Evolutionary conservation across 2,113 vertebrate species (phyloP), one percentile per base, ranked within the genome.

Genomic region (Oenanthe melanoleuca): DNA sequence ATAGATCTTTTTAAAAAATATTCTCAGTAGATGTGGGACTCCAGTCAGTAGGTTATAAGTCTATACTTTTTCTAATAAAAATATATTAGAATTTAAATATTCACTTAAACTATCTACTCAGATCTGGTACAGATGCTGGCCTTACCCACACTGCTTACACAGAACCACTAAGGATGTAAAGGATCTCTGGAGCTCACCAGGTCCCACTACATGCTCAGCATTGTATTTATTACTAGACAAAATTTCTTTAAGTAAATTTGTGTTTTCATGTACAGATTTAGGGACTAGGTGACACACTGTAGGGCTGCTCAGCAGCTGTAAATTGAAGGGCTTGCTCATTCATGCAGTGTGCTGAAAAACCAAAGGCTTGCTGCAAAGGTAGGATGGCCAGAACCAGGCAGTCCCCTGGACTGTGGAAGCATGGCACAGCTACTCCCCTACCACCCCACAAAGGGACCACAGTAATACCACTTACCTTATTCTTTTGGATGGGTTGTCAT

Each of bases 401-500:
- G 7, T 57, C 8, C 18, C 20, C 45, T 22, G 7, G 25, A 25
- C 26, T 25, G 20, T 53, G 9, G 38, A 17, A 67, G 12, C 8
- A 0, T 17, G 14, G 33, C 57, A 57, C 49, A 61, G 25, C 45
- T 53, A 2, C 22, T 69, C 56, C 34, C 34, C 19, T 49, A 20
- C 2, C 0, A 0, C 23, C 34, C 71, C 29, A 14, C 73, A 60
- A 50, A 87, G 15, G 14, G 5, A 4, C 18, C 23, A 22, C 19
- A 8, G 5, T 26, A 37, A 85, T n/a, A 53, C 22, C 28, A 45
- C 64, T 42, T 4, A 88, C 23, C 47, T 73, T 64, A 0, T 22
- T 61, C 9, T 2, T 9, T 24, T 49, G 12, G 29, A n/a, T 8
- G 4, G 17, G 2, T 31, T 42, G 3, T 14, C 34, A 11, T 8